Conservation (phyloP, 2,888 invertebrate genomes). For the Automeris io region DNA sequence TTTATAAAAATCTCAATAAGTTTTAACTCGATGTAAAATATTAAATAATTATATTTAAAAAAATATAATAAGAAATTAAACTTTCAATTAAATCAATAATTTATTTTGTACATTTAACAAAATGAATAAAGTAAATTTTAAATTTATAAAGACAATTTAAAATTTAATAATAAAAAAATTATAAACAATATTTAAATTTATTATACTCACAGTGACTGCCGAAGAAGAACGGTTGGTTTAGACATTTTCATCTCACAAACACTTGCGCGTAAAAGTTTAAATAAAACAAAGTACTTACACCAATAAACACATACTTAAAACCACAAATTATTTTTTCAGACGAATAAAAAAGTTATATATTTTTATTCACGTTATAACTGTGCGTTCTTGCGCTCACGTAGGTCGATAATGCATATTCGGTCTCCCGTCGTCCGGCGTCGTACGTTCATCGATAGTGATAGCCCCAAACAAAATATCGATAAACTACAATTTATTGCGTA, state of each 20-base stretch:
- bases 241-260: constrained; percentile 27
- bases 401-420: constrained; percentile 43
- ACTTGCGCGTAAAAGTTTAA: constrained; percentile 18
- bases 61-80: too few species aligned
- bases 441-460: constrained; percentile 35
- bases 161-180: too few species aligned
- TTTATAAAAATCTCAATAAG: too few species aligned
- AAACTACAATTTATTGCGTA: neutral
- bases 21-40: too few species aligned
- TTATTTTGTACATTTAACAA: too few species aligned
- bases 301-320: too few species aligned
- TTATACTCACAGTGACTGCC: constrained; percentile 43
- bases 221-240: constrained; percentile 35
- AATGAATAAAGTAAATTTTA: too few species aligned
- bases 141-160: too few species aligned
- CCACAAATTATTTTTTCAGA: neutral
- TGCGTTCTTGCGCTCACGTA: constrained; percentile 26
- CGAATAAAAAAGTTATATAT: neutral
- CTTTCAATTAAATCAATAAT: too few species aligned
- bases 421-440: constrained; percentile 31
- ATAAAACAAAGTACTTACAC: too few species aligned
- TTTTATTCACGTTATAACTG: constrained; percentile 10
- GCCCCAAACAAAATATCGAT: constrained; percentile 10
- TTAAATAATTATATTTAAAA: too few species aligned
- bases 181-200: too few species aligned